Evolutionary conservation across 2,113 vertebrate species (phyloP).

Genomic region (Nanger granti): DNA sequence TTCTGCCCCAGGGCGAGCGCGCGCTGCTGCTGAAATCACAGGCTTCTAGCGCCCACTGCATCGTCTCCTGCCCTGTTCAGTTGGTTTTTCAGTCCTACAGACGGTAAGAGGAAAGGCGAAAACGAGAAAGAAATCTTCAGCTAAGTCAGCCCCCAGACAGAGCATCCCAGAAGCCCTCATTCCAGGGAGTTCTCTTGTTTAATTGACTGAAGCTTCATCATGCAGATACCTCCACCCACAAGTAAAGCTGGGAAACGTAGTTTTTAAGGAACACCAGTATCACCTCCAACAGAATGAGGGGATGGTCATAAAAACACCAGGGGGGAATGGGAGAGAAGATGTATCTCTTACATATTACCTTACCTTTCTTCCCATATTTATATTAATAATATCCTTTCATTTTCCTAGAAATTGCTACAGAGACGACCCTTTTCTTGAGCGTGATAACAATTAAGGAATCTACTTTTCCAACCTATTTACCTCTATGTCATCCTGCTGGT

Average conservation of each 20-base stretch:
- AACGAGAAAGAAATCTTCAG: not conserved
- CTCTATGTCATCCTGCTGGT: not conserved
- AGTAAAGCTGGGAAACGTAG: not conserved
- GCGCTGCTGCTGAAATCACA: not conserved
- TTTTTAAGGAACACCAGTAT: not conserved
- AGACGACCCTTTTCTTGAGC: not conserved
- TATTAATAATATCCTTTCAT: not conserved
- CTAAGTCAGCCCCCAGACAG: not conserved
- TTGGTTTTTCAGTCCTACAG: not conserved
- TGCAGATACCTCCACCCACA: not conserved
- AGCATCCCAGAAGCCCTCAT: not conserved
- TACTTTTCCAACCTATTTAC: not conserved
- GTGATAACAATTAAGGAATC: rapidly evolving
- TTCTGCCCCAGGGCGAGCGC: not conserved
- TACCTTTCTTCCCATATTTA: not conserved
- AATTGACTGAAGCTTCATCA: not conserved
- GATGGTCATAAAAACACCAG: not conserved
- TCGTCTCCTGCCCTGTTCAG: not conserved
- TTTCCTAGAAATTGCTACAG: not conserved
- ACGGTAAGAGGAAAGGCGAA: not conserved
- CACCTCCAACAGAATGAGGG: not conserved
- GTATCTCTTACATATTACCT: not conserved
- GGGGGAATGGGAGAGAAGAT: not conserved
- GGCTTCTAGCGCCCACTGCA: not conserved
- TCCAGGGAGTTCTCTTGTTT: not conserved